Percentiles rank a stretch among this genome's conserved stretches.
Conservation (phyloP, 2,888 invertebrate genomes). For the Monopis laevigella region DNA sequence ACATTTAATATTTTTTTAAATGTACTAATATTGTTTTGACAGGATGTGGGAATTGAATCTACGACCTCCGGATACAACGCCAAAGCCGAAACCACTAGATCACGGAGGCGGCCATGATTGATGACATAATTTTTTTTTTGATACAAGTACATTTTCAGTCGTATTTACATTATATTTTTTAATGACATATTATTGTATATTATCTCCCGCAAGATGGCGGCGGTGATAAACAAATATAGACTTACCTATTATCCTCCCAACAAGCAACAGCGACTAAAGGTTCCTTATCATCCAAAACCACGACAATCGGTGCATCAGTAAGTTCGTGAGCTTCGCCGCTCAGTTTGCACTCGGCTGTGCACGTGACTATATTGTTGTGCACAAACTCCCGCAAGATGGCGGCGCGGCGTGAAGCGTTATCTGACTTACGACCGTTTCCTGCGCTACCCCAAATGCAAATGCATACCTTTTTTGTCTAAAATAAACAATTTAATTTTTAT, state of each 20-base stretch:
- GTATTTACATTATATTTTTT: too few species aligned
- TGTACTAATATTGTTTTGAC: too few species aligned
- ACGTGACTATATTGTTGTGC: conserved; percentile 73
- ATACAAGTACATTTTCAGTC: too few species aligned
- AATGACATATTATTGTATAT: too few species aligned
- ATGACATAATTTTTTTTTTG: too few species aligned
- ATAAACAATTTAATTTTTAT: too few species aligned
- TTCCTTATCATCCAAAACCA: conserved; percentile 28
- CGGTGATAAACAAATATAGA: too few species aligned
- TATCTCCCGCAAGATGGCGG: too few species aligned
- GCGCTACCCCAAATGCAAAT: conserved; percentile 39
- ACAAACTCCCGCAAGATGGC: conserved; percentile 67
- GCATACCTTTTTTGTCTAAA: conserved; percentile 33
- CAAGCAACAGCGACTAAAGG: conserved; percentile 27
- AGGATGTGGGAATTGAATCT: too few species aligned
- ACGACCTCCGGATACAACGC: too few species aligned
- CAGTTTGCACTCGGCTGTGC: conserved; percentile 64
- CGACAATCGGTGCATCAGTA: conserved; percentile 62
- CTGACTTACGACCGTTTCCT: conserved; percentile 31
- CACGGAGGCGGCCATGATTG: background rate
- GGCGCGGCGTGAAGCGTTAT: conserved; percentile 29
- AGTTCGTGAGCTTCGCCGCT: conserved; percentile 73
- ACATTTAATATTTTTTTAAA: too few species aligned
- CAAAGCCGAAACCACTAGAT: too few species aligned
- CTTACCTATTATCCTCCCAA: conserved; percentile 26